Conservation (phyloP, 1,140 invertebrate species). For the Listronotus oregonensis region DNA sequence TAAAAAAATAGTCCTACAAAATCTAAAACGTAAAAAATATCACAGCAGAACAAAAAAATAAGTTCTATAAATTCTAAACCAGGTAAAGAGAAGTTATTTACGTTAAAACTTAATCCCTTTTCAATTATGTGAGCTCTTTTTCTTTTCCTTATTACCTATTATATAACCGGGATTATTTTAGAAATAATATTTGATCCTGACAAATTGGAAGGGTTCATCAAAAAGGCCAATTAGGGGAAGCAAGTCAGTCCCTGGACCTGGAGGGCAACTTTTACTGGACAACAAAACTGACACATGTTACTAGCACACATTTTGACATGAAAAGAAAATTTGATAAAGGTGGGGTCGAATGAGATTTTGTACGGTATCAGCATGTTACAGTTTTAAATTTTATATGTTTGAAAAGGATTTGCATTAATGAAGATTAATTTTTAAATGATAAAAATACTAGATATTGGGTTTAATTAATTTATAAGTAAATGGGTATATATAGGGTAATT, state of each 20-base stretch:
- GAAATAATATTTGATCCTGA: conserved; percentile 36
- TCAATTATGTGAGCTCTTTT: not conserved
- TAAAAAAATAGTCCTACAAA: too few species aligned
- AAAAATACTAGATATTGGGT: too few species aligned
- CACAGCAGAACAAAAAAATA: too few species aligned
- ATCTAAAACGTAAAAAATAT: too few species aligned
- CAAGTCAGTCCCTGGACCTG: conserved; percentile 25
- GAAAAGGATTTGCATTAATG: too few species aligned
- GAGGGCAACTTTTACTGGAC: conserved; percentile 18
- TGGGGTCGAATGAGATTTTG: conserved; percentile 16
- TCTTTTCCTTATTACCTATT: conserved; percentile 19
- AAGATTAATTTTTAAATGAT: too few species aligned
- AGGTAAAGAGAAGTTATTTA: too few species aligned
- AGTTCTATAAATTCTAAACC: too few species aligned
- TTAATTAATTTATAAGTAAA: too few species aligned
- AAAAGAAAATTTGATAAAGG: conserved; percentile 34
- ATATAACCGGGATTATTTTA: conserved; percentile 28
- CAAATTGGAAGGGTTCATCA: conserved; percentile 39
- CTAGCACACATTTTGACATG: conserved; percentile 28
- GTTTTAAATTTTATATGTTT: too few species aligned
- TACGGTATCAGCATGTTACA: not conserved
- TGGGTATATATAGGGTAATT: too few species aligned
- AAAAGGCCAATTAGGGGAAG: conserved; percentile 26
- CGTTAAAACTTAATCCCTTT: not conserved
- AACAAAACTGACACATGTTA: conserved; percentile 38